These are phyloP conservation scores for Galeopsomyia nigrocyanea DNA, from an alignment of 2,888 invertebrate species.

Conservation along the genomic window DNA sequence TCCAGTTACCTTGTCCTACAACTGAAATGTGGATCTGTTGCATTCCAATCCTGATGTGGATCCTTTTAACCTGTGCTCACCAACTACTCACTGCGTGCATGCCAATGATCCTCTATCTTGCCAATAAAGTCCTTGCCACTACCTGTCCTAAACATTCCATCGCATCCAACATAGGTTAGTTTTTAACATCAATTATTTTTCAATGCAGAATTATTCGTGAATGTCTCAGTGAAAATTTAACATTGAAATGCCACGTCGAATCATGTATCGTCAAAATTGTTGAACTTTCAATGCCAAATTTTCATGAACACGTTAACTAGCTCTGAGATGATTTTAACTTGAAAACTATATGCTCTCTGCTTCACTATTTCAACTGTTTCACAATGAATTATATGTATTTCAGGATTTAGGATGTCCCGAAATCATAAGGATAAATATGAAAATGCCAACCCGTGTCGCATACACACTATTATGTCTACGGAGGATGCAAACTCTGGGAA, in stretches of 20 bases:
- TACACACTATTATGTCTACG: conserved; percentile 91
- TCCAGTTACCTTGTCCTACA: conserved; percentile 6
- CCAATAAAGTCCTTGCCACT: conserved; percentile 15
- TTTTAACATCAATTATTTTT: conserved; percentile 4
- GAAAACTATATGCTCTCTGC: too few species aligned
- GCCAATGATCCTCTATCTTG: conserved; percentile 31
- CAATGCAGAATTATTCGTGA: not conserved
- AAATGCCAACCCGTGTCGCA: conserved; percentile 82
- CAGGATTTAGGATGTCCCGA: conserved; percentile 70
- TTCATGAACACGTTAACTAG: too few species aligned
- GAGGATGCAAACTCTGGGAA: conserved; percentile 94
- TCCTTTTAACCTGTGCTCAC: conserved; percentile 5
- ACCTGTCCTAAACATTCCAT: conserved; percentile 34
- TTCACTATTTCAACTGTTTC: too few species aligned
- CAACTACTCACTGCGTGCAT: conserved; percentile 18
- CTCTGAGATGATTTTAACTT: too few species aligned
- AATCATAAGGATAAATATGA: conserved; percentile 91
- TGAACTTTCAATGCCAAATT: too few species aligned
- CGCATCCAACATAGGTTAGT: conserved; percentile 46
- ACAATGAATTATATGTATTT: not conserved
- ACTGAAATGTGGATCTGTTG: conserved; percentile 37
- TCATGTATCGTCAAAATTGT: too few species aligned
- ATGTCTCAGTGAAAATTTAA: too few species aligned
- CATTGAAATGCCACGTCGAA: too few species aligned
- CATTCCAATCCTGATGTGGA: conserved; percentile 32